Conservation (phyloP, 2,113 vertebrate species). For the Crypturellus undulatus region DNA sequence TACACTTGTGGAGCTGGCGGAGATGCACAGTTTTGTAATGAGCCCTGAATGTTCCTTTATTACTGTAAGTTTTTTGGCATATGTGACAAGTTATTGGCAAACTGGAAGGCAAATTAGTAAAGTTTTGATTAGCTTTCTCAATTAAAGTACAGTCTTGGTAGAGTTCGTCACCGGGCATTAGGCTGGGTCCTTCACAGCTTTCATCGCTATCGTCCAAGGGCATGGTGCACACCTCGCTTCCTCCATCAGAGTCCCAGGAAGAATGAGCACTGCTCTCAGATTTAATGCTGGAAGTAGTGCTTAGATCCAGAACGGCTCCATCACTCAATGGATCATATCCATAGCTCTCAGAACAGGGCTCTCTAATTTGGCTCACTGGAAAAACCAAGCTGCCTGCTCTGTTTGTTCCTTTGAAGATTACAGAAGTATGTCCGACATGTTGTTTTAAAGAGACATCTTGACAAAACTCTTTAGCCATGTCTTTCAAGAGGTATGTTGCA, state of each 20-base stretch:
- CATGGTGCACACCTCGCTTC: slow-evolving; percentile 86
- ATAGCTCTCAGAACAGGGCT: slow-evolving; percentile 74
- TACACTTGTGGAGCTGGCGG: slow-evolving; percentile 94
- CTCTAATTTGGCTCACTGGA: slow-evolving; percentile 84
- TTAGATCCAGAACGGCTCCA: slow-evolving; percentile 90
- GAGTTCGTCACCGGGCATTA: slow-evolving; percentile 75
- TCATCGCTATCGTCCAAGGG: slow-evolving; percentile 90
- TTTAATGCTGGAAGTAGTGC: slow-evolving; percentile 87
- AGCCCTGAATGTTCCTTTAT: slow-evolving; percentile 95
- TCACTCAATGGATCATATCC: slow-evolving; percentile 74
- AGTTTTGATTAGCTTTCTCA: slow-evolving; percentile 79
- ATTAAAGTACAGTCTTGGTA: slow-evolving; percentile 74
- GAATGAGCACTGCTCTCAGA: slow-evolving; percentile 83
- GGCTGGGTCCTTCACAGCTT: slow-evolving; percentile 83
- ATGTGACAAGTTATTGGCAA: slow-evolving; percentile 93
- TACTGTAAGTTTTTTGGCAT: slow-evolving; percentile 96
- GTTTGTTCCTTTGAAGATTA: slow-evolving; percentile 91
- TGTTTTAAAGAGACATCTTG: slow-evolving; percentile 82
- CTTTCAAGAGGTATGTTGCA: slow-evolving; percentile 83
- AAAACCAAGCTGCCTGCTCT: slow-evolving; percentile 89
- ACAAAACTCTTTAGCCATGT: slow-evolving; percentile 80
- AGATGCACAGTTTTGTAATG: slow-evolving; percentile 98
- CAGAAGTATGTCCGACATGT: slow-evolving; percentile 85
- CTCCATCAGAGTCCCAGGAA: slow-evolving; percentile 93
- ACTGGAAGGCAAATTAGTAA: slow-evolving; percentile 76